A percentile compares a stretch with the other conserved stretches of the same genome.
phyloP scores from a whole-genome alignment of 2,797 vertebrate species.

The Pelobates cultripes region DNA sequence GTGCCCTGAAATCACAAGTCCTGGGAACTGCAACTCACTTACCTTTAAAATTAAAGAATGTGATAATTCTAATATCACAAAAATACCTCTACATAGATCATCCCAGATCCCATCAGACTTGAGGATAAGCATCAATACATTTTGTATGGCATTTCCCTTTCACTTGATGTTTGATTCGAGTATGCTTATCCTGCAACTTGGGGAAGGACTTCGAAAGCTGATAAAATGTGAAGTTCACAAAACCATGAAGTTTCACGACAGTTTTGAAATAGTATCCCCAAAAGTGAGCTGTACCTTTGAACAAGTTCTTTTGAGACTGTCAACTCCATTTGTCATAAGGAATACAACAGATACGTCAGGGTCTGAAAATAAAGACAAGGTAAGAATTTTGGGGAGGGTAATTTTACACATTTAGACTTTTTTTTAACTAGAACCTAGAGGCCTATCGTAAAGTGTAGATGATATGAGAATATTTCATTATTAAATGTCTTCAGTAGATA shows the following conservation, averaged over 20 bases:
- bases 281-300: slow-evolving; percentile 90
- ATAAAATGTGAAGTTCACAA: slow-evolving; percentile 86
- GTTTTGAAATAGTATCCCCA: slow-evolving; percentile 94
- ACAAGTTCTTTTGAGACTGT: slow-evolving; percentile 88
- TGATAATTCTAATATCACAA: slow-evolving; percentile 69
- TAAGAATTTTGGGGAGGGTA: slow-evolving; percentile 65
- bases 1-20: slow-evolving; percentile 75
- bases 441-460: too few relatives aligned
- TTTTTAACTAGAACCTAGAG: not conserved
- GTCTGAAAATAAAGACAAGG: slow-evolving; percentile 91
- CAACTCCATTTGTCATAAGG: slow-evolving; percentile 95
- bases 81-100: slow-evolving; percentile 74
- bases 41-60: slow-evolving; percentile 85
- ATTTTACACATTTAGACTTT: not conserved
- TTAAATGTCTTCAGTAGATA: too few relatives aligned
- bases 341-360: slow-evolving; percentile 83
- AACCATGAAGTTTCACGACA: slow-evolving; percentile 87
- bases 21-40: slow-evolving; percentile 84
- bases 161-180: slow-evolving; percentile 91
- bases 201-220: slow-evolving; percentile 90
- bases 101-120: slow-evolving; percentile 88
- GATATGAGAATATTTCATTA: too few relatives aligned
- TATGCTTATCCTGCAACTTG: slow-evolving; percentile 93
- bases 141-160: slow-evolving; percentile 96
- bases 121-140: slow-evolving; percentile 90